A percentile compares a stretch with the other conserved stretches of the same genome.
phyloP scores from a whole-genome alignment of 35 echinoderm and acorn worm species.

The Ophioderma brevispina region DNA sequence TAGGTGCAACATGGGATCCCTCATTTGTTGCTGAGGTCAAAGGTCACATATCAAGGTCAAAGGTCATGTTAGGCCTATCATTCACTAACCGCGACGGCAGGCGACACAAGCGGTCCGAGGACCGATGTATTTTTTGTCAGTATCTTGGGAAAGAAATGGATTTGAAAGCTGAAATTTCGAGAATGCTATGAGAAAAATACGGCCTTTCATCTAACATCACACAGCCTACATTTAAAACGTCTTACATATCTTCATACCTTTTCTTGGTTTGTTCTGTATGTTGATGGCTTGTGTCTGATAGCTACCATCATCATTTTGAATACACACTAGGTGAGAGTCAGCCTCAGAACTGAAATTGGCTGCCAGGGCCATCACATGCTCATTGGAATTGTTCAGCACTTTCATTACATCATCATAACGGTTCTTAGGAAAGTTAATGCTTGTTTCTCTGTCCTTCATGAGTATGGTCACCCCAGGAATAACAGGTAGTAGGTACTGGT shows the following conservation, averaged over 20 bases:
- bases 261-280: slow-evolving; percentile 98
- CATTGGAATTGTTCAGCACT: slow-evolving; percentile 97
- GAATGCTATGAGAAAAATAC: too few relatives aligned
- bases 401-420: slow-evolving; percentile 99
- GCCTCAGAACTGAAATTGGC: slow-evolving; percentile 91
- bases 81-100: too few relatives aligned
- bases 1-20: too few relatives aligned
- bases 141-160: too few relatives aligned
- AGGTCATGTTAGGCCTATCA: too few relatives aligned
- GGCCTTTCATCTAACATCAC: too few relatives aligned
- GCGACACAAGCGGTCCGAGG: too few relatives aligned
- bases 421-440: slow-evolving; percentile 88
- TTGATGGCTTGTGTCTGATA: slow-evolving; percentile 99
- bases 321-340: slow-evolving; percentile 97
- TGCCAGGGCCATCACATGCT: slow-evolving; percentile 97
- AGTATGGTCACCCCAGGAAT: slow-evolving; percentile 87
- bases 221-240: too few relatives aligned
- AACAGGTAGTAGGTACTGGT: slow-evolving; percentile 93
- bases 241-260: slow-evolving; percentile 63
- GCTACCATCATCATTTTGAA: slow-evolving; percentile 87
- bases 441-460: slow-evolving; percentile 92
- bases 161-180: too few relatives aligned
- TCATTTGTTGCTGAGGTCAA: too few relatives aligned
- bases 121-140: too few relatives aligned
- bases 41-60: too few relatives aligned